These are phyloP conservation scores for Tragelaphus buxtoni DNA, from an alignment of 2,113 vertebrate species.

Conservation along the genomic window DNA sequence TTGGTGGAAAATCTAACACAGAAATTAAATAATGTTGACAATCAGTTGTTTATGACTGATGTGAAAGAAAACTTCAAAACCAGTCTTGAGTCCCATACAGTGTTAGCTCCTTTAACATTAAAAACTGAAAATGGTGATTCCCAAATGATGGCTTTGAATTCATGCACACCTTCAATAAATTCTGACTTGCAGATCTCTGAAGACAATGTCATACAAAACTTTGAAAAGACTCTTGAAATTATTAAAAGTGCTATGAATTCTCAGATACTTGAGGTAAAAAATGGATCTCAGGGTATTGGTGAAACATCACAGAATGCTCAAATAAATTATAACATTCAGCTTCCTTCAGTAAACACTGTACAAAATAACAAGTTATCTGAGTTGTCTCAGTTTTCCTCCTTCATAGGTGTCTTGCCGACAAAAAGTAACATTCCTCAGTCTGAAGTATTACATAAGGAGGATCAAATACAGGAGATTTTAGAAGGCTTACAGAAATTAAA, in stretches of 20 bases:
- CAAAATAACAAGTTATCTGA: constrained; percentile 59
- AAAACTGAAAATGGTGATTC: constrained; percentile 85
- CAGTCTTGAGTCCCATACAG: constrained; percentile 68
- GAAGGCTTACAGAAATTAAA: constrained; percentile 88
- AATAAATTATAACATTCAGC: constrained; percentile 66
- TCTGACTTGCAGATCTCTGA: constrained; percentile 76
- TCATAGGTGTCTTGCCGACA: constrained; percentile 2
- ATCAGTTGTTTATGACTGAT: constrained; percentile 87
- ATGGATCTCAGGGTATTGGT: constrained; percentile 73
- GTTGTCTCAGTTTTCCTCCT: constrained; percentile 62
- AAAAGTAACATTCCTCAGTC: constrained; percentile 72
- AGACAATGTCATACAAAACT: constrained; percentile 81
- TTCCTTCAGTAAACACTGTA: constrained; percentile 61
- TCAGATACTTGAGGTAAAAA: constrained; percentile 81
- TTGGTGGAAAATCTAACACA: constrained; percentile 81
- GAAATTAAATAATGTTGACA: constrained; percentile 87
- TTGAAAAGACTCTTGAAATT: constrained; percentile 84
- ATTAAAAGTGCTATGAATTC: constrained; percentile 85
- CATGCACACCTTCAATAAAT: constrained; percentile 69
- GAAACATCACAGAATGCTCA: constrained; percentile 73
- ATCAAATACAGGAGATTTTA: constrained; percentile 88
- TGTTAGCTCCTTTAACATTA: constrained; percentile 73
- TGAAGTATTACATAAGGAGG: constrained; percentile 77
- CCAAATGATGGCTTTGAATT: constrained; percentile 75
- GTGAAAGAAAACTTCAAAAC: constrained; percentile 85